Percentiles rank a stretch among this genome's conserved stretches.
These are phyloP conservation scores for Chrosomus eos DNA, from an alignment of 2,797 vertebrate species.

Conservation along the genomic window DNA sequence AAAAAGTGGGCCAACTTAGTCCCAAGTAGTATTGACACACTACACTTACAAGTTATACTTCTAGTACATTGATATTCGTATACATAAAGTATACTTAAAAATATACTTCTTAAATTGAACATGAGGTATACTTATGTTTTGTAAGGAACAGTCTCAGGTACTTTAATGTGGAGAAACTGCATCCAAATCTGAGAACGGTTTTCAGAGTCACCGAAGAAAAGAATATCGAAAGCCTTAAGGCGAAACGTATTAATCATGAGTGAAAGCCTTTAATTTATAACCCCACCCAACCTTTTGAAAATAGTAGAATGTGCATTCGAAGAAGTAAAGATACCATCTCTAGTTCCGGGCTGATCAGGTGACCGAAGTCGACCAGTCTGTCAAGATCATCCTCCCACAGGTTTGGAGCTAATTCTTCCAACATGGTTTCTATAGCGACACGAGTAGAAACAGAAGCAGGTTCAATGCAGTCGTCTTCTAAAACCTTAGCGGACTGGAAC, in stretches of 20 bases:
- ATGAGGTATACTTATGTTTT: no score
- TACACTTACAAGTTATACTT: no score
- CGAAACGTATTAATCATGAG: not conserved
- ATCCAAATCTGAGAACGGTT: not conserved
- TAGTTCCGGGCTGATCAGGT: conserved; percentile 83
- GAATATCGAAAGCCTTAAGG: not conserved
- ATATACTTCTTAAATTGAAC: not conserved
- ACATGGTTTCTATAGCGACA: conserved; percentile 82
- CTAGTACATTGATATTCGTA: no score
- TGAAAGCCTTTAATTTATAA: not conserved
- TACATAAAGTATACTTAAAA: no score
- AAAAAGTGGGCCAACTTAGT: no score
- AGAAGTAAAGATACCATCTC: conserved; percentile 78
- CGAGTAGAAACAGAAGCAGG: conserved; percentile 75
- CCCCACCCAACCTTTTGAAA: conserved; percentile 18
- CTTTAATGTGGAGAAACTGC: not conserved
- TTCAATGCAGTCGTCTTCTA: conserved; percentile 45
- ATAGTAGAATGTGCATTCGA: not conserved
- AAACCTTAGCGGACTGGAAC: conserved; percentile 72
- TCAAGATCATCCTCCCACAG: conserved; percentile 87
- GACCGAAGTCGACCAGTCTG: conserved; percentile 85
- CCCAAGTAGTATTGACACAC: no score
- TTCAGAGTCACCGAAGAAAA: not conserved
- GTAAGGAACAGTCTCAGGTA: not conserved
- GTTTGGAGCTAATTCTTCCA: conserved; percentile 86